A percentile compares a stretch with the other conserved stretches of the same genome.
These are phyloP conservation scores for Camponotus pennsylvanicus DNA, from an alignment of 1,140 invertebrate species.

Conservation along the genomic window DNA sequence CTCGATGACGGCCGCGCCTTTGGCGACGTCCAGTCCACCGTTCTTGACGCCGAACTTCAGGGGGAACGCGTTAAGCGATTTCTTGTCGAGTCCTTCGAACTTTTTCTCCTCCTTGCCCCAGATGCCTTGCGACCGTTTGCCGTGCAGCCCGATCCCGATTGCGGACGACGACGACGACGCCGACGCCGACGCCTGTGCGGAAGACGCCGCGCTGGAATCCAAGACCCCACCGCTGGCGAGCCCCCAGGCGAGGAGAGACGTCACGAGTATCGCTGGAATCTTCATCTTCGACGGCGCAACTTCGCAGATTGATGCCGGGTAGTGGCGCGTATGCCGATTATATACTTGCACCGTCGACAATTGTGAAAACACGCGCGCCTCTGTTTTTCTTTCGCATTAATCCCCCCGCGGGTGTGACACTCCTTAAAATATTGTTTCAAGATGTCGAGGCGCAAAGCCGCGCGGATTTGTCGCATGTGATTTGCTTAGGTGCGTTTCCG, in stretches of 20 bases:
- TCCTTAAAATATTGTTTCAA: conserved; percentile 18
- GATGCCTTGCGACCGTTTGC: neutral
- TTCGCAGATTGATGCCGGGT: conserved; percentile 59
- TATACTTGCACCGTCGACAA: conserved; percentile 35
- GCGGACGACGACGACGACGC: conserved; percentile 23
- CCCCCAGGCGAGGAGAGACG: conserved; percentile 51
- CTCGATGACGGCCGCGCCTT: neutral
- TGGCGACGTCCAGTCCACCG: neutral
- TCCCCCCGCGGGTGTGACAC: neutral
- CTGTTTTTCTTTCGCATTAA: neutral
- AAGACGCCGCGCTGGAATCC: neutral
- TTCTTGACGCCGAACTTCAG: neutral
- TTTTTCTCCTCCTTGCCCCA: neutral
- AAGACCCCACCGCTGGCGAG: conserved; percentile 4
- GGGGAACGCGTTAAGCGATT: neutral
- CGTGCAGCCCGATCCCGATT: neutral
- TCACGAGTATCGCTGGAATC: conserved; percentile 58
- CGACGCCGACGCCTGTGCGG: conserved; percentile 31
- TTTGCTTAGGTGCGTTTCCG: conserved; percentile 8
- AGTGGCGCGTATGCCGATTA: neutral
- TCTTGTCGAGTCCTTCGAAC: neutral
- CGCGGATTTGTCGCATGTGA: too few species aligned
- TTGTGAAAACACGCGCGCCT: conserved; percentile 51
- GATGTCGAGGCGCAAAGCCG: neutral
- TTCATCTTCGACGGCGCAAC: conserved; percentile 64